phyloP scores from a whole-genome alignment of 2,888 invertebrate genomes.

The Abscondita cerata region DNA sequence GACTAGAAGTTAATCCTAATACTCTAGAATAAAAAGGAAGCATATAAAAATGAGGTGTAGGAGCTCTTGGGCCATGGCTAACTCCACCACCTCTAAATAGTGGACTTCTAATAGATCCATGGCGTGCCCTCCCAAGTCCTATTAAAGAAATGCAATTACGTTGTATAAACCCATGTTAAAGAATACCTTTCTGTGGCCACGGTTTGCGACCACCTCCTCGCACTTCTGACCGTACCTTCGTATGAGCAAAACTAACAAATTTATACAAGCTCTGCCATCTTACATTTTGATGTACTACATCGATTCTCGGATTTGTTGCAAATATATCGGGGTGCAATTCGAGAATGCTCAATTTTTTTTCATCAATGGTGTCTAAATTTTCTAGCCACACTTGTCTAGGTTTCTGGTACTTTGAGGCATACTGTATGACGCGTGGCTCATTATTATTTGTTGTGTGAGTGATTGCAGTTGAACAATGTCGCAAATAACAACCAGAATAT shows the following conservation, averaged over 20 bases:
- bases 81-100: conserved; percentile 84
- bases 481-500: conserved; percentile 27
- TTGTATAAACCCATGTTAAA: background rate
- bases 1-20: conserved; percentile 79
- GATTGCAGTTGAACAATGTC: conserved; percentile 38
- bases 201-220: conserved; percentile 92
- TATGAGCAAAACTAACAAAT: conserved; percentile 80
- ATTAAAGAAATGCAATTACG: background rate
- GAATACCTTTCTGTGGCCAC: conserved; percentile 92
- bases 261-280: conserved; percentile 85
- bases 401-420: conserved; percentile 64
- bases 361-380: conserved; percentile 77
- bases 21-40: conserved; percentile 81
- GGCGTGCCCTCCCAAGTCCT: conserved; percentile 82
- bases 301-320: conserved; percentile 82
- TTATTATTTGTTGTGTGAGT: background rate
- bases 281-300: conserved; percentile 85
- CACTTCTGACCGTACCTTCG: conserved; percentile 84
- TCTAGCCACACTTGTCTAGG: conserved; percentile 88
- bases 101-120: conserved; percentile 92
- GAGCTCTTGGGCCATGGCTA: conserved; percentile 90
- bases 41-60: conserved; percentile 93
- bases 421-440: conserved; percentile 59
- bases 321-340: conserved; percentile 91
- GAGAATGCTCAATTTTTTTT: conserved; percentile 80